phyloP scores from a whole-genome alignment of 2,888 invertebrate genomes.

The Drosophila cracens region DNA sequence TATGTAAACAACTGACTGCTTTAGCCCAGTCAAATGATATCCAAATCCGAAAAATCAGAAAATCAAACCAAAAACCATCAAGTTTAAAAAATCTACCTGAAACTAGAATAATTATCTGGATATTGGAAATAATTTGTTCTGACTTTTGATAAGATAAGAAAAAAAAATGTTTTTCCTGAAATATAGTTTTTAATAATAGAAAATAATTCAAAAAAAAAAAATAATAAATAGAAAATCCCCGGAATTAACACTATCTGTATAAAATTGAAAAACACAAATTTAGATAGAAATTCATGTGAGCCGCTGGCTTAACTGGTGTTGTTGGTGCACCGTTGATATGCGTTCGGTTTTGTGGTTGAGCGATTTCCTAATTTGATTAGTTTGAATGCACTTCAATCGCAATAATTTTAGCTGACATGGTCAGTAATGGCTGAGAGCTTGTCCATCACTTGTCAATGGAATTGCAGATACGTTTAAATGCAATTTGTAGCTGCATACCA shows the following conservation, averaged over 20 bases:
- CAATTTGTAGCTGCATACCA: constrained; percentile 10
- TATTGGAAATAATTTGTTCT: neutral
- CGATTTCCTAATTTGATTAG: constrained; percentile 42
- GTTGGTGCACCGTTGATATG: neutral
- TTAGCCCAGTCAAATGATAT: neutral
- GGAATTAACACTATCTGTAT: neutral
- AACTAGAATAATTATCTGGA: neutral
- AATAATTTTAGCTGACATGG: constrained; percentile 56
- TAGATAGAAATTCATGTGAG: neutral
- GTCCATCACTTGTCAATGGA: constrained; percentile 17
- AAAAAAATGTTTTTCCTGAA: neutral
- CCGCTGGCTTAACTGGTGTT: neutral
- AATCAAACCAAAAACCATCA: neutral
- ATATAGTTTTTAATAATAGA: neutral
- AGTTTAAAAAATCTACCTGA: neutral
- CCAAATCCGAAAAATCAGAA: neutral
- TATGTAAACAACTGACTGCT: constrained; percentile 8
- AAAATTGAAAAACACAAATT: neutral
- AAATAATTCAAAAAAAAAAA: neutral
- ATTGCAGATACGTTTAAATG: constrained; percentile 36
- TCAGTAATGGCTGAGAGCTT: constrained; percentile 52
- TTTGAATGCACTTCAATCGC: constrained; percentile 57
- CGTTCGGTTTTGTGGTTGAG: constrained; percentile 12
- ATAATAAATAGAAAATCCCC: neutral
- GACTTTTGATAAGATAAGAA: neutral